Evolutionary conservation across 2,888 invertebrate genomes (phyloP).

Genomic region (Dolichopus griseipennis): DNA sequence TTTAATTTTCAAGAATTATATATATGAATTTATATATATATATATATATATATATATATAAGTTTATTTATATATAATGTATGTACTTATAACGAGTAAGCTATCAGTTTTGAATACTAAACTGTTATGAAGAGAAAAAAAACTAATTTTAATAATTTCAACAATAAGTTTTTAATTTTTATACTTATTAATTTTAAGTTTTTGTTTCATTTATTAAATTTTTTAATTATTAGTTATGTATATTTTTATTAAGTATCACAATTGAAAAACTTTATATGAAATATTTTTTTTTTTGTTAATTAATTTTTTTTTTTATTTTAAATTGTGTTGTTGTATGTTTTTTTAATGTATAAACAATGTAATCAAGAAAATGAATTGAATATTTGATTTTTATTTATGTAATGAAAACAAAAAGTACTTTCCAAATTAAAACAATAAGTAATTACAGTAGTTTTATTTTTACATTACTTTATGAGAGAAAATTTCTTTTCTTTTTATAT

Average conservation of each 20-base stretch:
- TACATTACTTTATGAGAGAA: too few species aligned
- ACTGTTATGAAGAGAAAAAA: background rate
- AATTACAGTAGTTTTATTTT: too few species aligned
- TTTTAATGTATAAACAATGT: background rate
- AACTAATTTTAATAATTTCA: slow-evolving; percentile 1
- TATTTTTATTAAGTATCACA: slow-evolving; percentile 7
- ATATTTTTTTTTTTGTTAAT: background rate
- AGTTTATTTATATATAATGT: background rate
- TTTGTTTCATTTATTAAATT: background rate
- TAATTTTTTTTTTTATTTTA: background rate
- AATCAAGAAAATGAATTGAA: background rate
- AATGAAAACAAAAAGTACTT: too few species aligned
- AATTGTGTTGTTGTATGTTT: background rate
- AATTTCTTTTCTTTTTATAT: too few species aligned
- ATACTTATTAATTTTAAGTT: background rate
- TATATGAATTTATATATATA: background rate
- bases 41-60: background rate
- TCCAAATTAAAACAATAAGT: too few species aligned
- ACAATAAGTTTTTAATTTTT: slow-evolving; percentile 1
- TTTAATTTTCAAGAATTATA: slow-evolving; percentile 8
- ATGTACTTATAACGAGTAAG: background rate
- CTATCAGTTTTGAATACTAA: slow-evolving; percentile 4
- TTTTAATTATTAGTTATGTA: background rate
- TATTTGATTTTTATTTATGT: too few species aligned
- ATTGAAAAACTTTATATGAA: slow-evolving; percentile 8